Evolutionary conservation across 92 coral and sea anemone species (phyloP).

Genomic region (Siderastrea siderea): DNA sequence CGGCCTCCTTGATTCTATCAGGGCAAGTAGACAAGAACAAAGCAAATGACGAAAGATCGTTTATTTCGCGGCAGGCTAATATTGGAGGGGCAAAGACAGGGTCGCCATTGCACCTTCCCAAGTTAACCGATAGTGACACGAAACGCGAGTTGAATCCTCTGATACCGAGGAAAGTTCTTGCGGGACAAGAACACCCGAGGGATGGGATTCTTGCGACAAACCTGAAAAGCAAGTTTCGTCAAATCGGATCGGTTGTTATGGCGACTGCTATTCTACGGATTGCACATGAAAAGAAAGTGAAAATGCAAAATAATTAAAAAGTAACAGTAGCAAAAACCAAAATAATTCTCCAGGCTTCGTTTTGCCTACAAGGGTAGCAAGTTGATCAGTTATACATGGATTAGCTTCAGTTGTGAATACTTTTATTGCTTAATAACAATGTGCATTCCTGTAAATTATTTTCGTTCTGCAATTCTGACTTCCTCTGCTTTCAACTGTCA

Average conservation of each 20-base stretch:
- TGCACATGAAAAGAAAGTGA: conserved; percentile 21
- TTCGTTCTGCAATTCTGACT: no score
- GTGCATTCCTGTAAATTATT: no score
- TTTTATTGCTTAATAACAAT: no score
- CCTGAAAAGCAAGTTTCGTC: conserved; percentile 57
- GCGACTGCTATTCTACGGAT: conserved; percentile 42
- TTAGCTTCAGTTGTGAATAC: no score
- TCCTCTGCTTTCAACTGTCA: no score
- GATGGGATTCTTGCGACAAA: conserved; percentile 47
- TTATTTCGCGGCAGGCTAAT: not conserved
- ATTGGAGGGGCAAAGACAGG: not conserved
- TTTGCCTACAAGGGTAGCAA: no score
- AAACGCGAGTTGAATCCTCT: conserved; percentile 8
- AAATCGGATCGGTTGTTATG: conserved; percentile 51
- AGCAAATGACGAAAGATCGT: not conserved
- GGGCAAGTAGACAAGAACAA: not conserved
- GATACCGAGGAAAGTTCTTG: not conserved
- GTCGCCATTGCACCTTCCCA: conserved; percentile 3
- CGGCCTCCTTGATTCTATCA: conserved; percentile 17
- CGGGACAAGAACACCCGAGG: conserved; percentile 9
- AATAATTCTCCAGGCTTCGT: no score
- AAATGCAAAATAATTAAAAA: not conserved
- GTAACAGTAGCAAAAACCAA: not conserved
- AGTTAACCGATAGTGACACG: not conserved
- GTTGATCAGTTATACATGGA: no score